Base-by-base conservation (phyloP, 23 tunicate species). In the Botrylloides violaceus region DNA sequence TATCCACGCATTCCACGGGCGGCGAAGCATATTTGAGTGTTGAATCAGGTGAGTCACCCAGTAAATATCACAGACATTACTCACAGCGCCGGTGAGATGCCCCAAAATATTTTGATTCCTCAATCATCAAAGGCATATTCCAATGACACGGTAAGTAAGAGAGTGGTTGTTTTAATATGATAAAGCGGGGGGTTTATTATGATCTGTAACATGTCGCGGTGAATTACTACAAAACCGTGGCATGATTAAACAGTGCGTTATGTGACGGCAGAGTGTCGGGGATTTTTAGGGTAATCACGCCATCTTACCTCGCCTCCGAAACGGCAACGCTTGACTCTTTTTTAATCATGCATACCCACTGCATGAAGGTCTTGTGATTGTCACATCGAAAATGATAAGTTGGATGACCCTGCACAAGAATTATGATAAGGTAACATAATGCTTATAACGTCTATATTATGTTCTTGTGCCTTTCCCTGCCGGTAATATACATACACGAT, bases 341-440 rank as follows among this genome's bases (percentile, higher is more conserved):
- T 7, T 66, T 36, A 15, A 66, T 36, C 55, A 38, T 66, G 36
- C 56, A 36, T 21, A 66, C 35, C 73, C 73, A 66, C 25, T 36
- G 56, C 73, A 66, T 66, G 39, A 66, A 66, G 24, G 29, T 35
- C 25, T 38, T 33, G 39, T 66, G 73, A 66, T 36, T 66, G 73
- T 66, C 73, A 26, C 73, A 66, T 23, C 73, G 73, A 38, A 66
- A 66, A 66, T 66, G 73, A 22, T 36, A 66, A 22, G 57, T 6
- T 2, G 55, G 57, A 3, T 9, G 29, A 31, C 73, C 56, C 73
- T 66, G 37, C n/a, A n/a, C n/a, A n/a, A n/a, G n/a, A n/a, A n/a
- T n/a, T n/a, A n/a, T n/a, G n/a, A n/a, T n/a, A n/a, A n/a, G n/a
- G n/a, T n/a, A n/a, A n/a, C n/a, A n/a, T n/a, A n/a, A n/a, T n/a